Base-by-base conservation (phyloP, 2,888 invertebrate species). In the Campoplex nolae region DNA sequence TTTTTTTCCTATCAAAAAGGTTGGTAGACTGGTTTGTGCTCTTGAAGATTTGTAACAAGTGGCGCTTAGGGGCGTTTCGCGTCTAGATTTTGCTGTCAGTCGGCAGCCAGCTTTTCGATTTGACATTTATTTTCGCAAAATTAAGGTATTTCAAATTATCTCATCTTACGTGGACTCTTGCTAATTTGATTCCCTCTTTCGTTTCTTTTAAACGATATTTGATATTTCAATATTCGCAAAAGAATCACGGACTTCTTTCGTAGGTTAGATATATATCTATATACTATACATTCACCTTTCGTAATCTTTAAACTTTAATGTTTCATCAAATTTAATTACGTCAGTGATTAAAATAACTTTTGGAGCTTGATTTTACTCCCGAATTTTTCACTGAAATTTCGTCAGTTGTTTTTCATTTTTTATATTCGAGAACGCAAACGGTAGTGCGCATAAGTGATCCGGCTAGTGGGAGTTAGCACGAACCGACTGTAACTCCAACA, bases 71-170 rank as follows among this genome's bases (percentile, higher is more conserved):
- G 87, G 84, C 84, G 84, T 84, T 84, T 87, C 86, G 81, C 80
- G 86, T 86, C 67, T 1, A 75, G 82, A 67, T 68, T 58, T 82
- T 23, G 54, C 87, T 88, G 88, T 89, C 88, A 88, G 82, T 89
- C 85, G 84, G 78, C 88, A 88, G 85, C 85, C 86, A 85, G 86
- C 71, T 88, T 86, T 62, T 85, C 70, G 81, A 79, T 87, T 87
- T 86, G 82, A 85, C 83, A 84, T 56, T 87, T 83, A 67, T 85
- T 84, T 83, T 76, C 78, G 48, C 77, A 65, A 77, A 86, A 84
- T 84, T 73, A 67, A 89, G 88, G 89, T 89, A 89, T 67, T 65
- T 48, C 56, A 16, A 35, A 74, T 16, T 54, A 13, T 78, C 13
- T 32, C 48, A 32, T 23, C n/a, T 23, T n/a, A 9, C 45, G 6